These are phyloP conservation scores for Nymphalis io DNA, from an alignment of 1,140 invertebrate genomes.

Conservation along the genomic window DNA sequence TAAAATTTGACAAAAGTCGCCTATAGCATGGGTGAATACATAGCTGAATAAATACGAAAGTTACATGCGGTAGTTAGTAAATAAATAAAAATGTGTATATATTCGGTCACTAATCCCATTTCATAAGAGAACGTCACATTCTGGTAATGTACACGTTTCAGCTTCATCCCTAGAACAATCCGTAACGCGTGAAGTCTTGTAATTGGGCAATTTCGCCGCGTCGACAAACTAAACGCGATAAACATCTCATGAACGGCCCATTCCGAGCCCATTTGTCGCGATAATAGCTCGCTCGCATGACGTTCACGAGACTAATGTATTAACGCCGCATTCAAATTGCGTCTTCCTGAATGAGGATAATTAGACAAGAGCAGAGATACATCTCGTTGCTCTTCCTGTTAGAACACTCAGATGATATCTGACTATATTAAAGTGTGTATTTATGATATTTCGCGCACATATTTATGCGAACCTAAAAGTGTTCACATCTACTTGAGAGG, in stretches of 20 bases:
- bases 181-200: slow-evolving; percentile 39
- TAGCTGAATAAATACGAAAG: no score
- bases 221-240: slow-evolving; percentile 48
- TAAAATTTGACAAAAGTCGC: no score
- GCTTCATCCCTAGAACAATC: slow-evolving; percentile 8
- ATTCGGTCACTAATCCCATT: neutral
- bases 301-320: slow-evolving; percentile 25
- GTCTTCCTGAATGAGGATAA: slow-evolving; percentile 26
- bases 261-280: slow-evolving; percentile 51
- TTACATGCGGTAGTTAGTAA: no score
- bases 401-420: neutral
- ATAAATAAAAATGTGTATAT: no score
- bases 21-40: no score
- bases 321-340: slow-evolving; percentile 23
- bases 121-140: neutral
- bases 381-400: slow-evolving; percentile 11
- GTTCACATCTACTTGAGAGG: no score
- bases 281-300: slow-evolving; percentile 52
- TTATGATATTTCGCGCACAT: no score
- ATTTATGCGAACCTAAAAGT: no score
- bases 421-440: neutral
- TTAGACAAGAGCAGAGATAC: slow-evolving; percentile 12
- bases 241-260: slow-evolving; percentile 49
- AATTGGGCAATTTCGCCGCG: slow-evolving; percentile 53
- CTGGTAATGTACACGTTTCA: neutral